Conservation (phyloP, 2,113 vertebrate species). For the Sclerurus mexicanus region DNA sequence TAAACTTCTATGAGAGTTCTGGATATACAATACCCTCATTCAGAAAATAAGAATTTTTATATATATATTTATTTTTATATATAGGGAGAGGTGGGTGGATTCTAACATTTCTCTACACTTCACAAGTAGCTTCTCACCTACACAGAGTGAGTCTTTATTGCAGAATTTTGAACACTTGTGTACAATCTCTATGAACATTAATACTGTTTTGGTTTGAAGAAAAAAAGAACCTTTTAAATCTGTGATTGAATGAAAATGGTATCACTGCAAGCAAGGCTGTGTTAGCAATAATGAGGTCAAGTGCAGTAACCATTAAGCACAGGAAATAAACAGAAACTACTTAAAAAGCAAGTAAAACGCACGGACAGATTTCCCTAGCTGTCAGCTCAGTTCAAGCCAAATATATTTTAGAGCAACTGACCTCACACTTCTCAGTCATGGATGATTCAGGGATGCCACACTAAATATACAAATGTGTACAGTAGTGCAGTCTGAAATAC, state of each 20-base stretch:
- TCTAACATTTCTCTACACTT: background rate
- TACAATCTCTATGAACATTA: background rate
- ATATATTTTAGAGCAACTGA: constrained; percentile 1
- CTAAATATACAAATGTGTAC: background rate
- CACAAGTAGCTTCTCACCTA: background rate
- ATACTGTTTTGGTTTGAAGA: background rate
- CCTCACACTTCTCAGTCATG: background rate
- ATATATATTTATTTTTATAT: background rate
- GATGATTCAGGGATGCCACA: background rate
- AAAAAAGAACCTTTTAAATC: background rate
- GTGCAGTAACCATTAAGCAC: background rate
- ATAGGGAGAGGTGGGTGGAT: background rate
- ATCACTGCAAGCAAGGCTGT: background rate
- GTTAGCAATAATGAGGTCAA: background rate
- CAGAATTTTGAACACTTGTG: background rate
- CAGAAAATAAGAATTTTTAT: background rate
- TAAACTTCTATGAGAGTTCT: background rate
- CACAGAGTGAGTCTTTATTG: background rate
- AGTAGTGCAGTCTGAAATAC: background rate
- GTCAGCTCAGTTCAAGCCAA: background rate
- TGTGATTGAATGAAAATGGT: background rate
- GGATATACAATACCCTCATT: background rate
- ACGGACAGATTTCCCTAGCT: background rate
- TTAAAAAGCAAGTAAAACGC: background rate
- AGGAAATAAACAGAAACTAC: background rate